Percentiles rank a stretch among this genome's conserved stretches.
Evolutionary conservation across 2,888 invertebrate genomes (phyloP).

Genomic region (Dynastes hyllus): DNA sequence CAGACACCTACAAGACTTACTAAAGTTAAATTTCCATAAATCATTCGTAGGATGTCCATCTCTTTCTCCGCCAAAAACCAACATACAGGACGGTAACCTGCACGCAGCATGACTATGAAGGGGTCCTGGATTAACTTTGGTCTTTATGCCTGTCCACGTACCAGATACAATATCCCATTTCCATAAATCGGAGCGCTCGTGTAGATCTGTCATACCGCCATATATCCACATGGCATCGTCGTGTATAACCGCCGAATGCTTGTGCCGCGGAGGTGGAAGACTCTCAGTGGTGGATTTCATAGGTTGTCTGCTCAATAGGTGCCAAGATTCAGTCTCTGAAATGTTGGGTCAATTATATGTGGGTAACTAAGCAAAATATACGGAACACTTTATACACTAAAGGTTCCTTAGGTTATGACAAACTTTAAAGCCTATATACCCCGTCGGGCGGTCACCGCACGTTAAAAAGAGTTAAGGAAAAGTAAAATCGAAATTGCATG

Average conservation of each 20-base stretch:
- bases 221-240: conserved; percentile 88
- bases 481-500: too few relatives aligned
- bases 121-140: conserved; percentile 79
- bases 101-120: conserved; percentile 87
- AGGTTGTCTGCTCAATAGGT: conserved; percentile 72
- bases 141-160: conserved; percentile 79
- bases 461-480: too few relatives aligned
- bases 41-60: conserved; percentile 83
- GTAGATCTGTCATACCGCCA: conserved; percentile 91
- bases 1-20: conserved; percentile 69
- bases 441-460: too few relatives aligned
- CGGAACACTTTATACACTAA: too few relatives aligned
- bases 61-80: conserved; percentile 87
- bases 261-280: conserved; percentile 84
- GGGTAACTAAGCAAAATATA: too few relatives aligned
- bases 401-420: too few relatives aligned
- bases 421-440: too few relatives aligned
- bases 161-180: conserved; percentile 80
- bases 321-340: conserved; percentile 89
- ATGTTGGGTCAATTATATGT: conserved; percentile 45
- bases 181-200: conserved; percentile 86
- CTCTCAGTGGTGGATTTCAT: conserved; percentile 65
- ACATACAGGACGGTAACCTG: conserved; percentile 83
- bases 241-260: conserved; percentile 88
- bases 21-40: conserved; percentile 89